Evolutionary conservation across 64 coral and sea anemone species (phyloP).

Genomic region (Acropora yongei): DNA sequence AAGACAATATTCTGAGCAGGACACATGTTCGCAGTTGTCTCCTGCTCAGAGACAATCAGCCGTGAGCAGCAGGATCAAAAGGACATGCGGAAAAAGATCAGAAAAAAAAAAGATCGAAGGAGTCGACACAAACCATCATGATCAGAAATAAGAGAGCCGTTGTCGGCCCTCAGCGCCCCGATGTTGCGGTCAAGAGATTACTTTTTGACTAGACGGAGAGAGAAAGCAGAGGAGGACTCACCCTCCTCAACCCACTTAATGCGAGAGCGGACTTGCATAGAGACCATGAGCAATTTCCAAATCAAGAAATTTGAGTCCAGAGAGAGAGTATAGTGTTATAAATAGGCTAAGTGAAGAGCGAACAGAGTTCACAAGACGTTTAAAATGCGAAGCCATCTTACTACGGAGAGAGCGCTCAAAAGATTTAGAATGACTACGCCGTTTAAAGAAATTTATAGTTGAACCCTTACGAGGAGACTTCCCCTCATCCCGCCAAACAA

Average conservation of each 20-base stretch:
- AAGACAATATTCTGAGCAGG: too few relatives aligned
- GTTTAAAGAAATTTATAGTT: too few relatives aligned
- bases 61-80: too few relatives aligned
- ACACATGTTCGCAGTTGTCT: too few relatives aligned
- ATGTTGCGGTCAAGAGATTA: not conserved
- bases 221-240: constrained; percentile 57
- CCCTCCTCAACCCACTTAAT: constrained; percentile 57
- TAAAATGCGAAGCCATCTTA: too few relatives aligned
- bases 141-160: not conserved
- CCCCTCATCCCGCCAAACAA: too few relatives aligned
- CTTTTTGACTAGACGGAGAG: constrained; percentile 20
- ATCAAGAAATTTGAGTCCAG: constrained; percentile 4
- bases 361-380: not conserved
- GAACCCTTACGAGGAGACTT: too few relatives aligned
- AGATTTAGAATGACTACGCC: too few relatives aligned
- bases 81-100: too few relatives aligned
- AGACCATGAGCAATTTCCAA: constrained; percentile 4
- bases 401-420: not conserved
- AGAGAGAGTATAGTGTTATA: not conserved
- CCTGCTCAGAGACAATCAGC: too few relatives aligned
- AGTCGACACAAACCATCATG: too few relatives aligned
- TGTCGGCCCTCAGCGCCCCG: not conserved
- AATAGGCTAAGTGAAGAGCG: not conserved
- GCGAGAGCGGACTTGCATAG: constrained; percentile 25
- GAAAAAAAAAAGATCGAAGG: too few relatives aligned